These are phyloP conservation scores for human (Homo sapiens) DNA, from an alignment of 2,113 vertebrate species.

Conservation along the genomic window DNA sequence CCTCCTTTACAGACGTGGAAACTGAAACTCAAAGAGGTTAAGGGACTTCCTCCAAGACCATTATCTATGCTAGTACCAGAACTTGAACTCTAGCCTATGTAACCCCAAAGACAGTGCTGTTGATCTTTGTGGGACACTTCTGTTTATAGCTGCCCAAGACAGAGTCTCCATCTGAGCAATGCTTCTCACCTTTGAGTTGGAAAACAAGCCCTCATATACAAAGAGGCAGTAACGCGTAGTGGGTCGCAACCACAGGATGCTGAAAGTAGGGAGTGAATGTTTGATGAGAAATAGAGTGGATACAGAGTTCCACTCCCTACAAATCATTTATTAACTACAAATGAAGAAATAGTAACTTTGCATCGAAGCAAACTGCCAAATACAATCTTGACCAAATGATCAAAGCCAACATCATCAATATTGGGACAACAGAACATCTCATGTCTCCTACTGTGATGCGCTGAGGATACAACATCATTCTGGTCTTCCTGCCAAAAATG, in stretches of 20 bases:
- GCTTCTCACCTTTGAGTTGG: background rate
- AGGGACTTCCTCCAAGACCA: background rate
- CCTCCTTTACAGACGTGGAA: background rate
- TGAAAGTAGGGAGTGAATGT: background rate
- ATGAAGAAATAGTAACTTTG: background rate
- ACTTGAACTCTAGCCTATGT: background rate
- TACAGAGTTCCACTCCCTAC: background rate
- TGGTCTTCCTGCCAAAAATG: background rate
- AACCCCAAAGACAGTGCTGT: background rate
- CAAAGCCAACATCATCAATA: background rate
- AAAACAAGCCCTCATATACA: background rate
- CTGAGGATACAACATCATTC: background rate
- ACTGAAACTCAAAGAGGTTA: background rate
- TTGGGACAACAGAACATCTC: background rate
- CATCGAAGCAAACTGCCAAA: background rate
- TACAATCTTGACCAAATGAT: background rate
- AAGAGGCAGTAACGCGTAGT: background rate
- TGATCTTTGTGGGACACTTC: accelerated
- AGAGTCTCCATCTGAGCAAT: accelerated
- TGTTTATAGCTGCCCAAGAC: background rate
- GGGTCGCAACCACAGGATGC: background rate
- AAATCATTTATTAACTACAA: background rate
- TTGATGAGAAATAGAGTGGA: background rate
- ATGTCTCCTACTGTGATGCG: accelerated
- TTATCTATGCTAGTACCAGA: background rate